Percentiles rank a stretch among this genome's conserved stretches.
Evolutionary conservation across 2,888 invertebrate genomes (phyloP).

Genomic region (Psococerastis gibbosa): DNA sequence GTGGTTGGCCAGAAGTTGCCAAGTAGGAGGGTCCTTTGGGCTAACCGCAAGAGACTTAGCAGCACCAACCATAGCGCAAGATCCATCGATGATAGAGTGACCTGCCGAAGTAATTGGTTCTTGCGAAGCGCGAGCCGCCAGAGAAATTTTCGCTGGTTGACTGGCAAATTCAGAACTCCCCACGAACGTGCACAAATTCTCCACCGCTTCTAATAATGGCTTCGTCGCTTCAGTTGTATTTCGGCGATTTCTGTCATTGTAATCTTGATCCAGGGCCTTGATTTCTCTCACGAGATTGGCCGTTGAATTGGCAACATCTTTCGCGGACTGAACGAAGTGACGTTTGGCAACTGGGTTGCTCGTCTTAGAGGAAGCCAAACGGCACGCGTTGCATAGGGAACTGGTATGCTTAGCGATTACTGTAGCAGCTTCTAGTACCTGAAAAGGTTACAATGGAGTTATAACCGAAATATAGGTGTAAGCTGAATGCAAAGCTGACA

Average conservation of each 20-base stretch:
- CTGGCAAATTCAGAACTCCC: conserved; percentile 86
- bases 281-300: conserved; percentile 87
- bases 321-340: conserved; percentile 94
- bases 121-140: conserved; percentile 63
- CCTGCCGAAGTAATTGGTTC: conserved; percentile 77
- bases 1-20: conserved; percentile 85
- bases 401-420: conserved; percentile 92
- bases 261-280: conserved; percentile 72
- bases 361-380: conserved; percentile 79
- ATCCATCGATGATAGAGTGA: conserved; percentile 58
- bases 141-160: conserved; percentile 77
- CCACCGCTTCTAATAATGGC: conserved; percentile 77
- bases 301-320: conserved; percentile 92
- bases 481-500: no score
- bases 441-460: no score
- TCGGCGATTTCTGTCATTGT: conserved; percentile 52
- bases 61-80: conserved; percentile 74
- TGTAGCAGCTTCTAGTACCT: conserved; percentile 78
- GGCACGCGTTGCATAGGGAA: conserved; percentile 85
- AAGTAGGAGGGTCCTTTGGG: conserved; percentile 80
- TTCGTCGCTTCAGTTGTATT: conserved; percentile 59
- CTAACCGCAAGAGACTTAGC: conserved; percentile 76
- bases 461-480: no score
- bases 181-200: conserved; percentile 81
- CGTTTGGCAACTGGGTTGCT: conserved; percentile 80